Evolutionary conservation across 1,140 invertebrate species (phyloP).

Genomic region (Drosophila quadrilineata): DNA sequence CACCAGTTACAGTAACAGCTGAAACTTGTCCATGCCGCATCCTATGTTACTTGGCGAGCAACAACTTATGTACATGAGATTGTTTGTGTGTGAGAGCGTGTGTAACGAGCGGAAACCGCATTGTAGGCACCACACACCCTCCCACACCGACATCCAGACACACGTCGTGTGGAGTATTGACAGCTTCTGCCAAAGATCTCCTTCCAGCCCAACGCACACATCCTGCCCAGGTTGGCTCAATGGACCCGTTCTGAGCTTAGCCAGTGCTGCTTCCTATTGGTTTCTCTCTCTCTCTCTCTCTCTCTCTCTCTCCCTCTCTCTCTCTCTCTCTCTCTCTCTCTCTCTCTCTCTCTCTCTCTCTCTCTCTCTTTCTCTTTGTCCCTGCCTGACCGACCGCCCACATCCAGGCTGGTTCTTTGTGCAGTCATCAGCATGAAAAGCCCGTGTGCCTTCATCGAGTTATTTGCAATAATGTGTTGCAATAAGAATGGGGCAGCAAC

Average conservation of each 20-base stretch:
- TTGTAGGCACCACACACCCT: no score
- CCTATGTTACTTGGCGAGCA: neutral
- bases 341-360: no score
- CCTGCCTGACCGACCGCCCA: neutral
- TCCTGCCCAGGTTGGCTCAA: no score
- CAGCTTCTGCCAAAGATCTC: no score
- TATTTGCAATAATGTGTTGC: constrained; percentile 42
- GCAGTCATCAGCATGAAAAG: neutral
- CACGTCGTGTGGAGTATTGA: neutral
- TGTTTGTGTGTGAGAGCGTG: constrained; percentile 15
- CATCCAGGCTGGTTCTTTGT: neutral
- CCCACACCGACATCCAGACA: neutral
- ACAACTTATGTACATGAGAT: neutral
- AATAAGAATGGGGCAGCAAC: constrained; percentile 24
- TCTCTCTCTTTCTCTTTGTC: neutral
- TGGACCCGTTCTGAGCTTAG: no score
- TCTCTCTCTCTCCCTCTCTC: no score
- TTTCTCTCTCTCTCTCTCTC: no score
- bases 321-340: no score
- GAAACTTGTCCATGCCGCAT: neutral
- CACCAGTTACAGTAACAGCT: neutral
- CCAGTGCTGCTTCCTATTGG: no score
- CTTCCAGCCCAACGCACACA: no score
- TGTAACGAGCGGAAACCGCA: constrained; percentile 53
- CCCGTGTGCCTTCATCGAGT: constrained; percentile 27